Base-by-base conservation (phyloP, 2,888 invertebrate genomes). In the Acronicta alni region DNA sequence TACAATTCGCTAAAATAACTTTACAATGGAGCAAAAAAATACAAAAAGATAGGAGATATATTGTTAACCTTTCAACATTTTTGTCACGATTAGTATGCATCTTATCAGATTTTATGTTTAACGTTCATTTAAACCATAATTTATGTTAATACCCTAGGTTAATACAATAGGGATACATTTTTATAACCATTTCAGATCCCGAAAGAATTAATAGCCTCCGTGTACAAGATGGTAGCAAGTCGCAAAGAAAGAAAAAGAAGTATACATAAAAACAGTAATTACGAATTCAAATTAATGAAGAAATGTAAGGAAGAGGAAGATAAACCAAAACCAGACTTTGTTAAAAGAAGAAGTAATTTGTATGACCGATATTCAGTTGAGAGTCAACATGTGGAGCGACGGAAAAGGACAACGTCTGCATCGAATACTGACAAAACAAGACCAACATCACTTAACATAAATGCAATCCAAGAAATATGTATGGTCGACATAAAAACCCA, bases 201-300 rank as follows among this genome's bases (percentile, higher is more conserved):
- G 0, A 96, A 96, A 80, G 97, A 97, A 43, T 90, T 98, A 53
- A 96, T 97, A 74, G 92, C 95, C 46, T 96, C 96, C 38, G 95
- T 97, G 45, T 97, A 97, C 86, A 96, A 96, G 79, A 91, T 97
- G 80, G 97, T 97, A 0, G 96, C 96, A 0, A 96, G 96, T 70
- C 95, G 96, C 12, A 96, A 96, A 77, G 95, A 95, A 72, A 95
- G 94, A 54, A 95, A 95, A 59, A 94, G 94, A 79, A 95, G 95
- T 72, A 85, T 95, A 56, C 90, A 94, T 9, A 92, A 90, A 66
- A 93, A 91, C 57, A 93, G 92, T 65, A 93, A 93, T 57, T 94
- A 94, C 62, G 92, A 92, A 77, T 92, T 89, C 58, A 83, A 88
- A 35, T 7, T 35, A 67, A 84, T 94, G 63, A 85, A 75, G 45